Percentiles rank a stretch among this genome's conserved stretches.
phyloP scores from a whole-genome alignment of 2,888 invertebrate genomes.

The Hydroisotoma schaefferi region DNA sequence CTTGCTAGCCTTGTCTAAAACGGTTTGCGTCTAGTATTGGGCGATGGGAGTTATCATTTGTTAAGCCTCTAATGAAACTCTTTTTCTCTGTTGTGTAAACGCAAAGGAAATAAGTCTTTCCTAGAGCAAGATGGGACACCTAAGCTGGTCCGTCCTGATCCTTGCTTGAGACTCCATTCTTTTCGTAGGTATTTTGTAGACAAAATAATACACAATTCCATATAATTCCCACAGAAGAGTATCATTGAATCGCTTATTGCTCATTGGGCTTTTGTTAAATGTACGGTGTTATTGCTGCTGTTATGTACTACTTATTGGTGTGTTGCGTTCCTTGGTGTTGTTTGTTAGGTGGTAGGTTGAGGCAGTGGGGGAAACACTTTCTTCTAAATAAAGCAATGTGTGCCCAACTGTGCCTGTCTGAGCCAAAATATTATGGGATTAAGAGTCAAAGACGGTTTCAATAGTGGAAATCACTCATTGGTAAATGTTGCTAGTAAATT shows the following conservation, averaged over 20 bases:
- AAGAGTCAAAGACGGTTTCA: slow-evolving; percentile 19
- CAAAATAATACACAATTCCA: too few species aligned
- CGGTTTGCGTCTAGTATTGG: slow-evolving; percentile 25
- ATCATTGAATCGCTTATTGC: too few species aligned
- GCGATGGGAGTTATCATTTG: slow-evolving; percentile 25
- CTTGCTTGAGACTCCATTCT: neutral
- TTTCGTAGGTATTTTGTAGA: too few species aligned
- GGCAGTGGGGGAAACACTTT: slow-evolving; percentile 1
- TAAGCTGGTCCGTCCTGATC: too few species aligned
- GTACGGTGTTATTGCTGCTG: too few species aligned
- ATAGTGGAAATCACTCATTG: slow-evolving; percentile 32
- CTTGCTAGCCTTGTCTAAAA: slow-evolving; percentile 38
- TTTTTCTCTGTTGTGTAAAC: neutral
- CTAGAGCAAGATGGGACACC: neutral
- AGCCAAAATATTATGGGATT: slow-evolving; percentile 49
- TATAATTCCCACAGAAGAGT: neutral
- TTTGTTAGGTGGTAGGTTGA: neutral
- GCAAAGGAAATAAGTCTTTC: neutral
- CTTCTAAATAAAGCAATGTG: slow-evolving; percentile 39
- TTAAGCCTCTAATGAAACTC: neutral
- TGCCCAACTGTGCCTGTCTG: slow-evolving; percentile 45
- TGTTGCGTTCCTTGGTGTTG: too few species aligned
- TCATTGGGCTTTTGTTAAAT: too few species aligned
- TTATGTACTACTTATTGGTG: too few species aligned
- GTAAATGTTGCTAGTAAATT: slow-evolving; percentile 34